phyloP scores from a whole-genome alignment of 2,113 vertebrate genomes.

The Crotalus viridis region DNA sequence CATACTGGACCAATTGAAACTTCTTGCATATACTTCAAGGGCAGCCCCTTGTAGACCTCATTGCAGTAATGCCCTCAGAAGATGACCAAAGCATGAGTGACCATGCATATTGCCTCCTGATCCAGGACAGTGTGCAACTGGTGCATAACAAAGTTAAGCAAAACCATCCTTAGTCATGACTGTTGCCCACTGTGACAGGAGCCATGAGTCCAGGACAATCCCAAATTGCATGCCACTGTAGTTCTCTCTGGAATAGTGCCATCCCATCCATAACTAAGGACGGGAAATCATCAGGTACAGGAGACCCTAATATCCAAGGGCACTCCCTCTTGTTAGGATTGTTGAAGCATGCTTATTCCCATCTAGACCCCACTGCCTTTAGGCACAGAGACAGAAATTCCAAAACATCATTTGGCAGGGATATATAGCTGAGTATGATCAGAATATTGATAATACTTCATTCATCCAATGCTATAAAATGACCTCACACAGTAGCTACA shows the following conservation, averaged over 20 bases:
- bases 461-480: not conserved
- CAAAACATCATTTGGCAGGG: not conserved
- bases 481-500: not conserved
- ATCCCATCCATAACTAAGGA: not conserved
- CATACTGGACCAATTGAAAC: not conserved
- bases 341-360: not conserved
- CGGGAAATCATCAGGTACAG: not conserved
- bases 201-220: not conserved
- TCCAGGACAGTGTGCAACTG: not conserved
- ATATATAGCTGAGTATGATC: not conserved
- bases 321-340: not conserved
- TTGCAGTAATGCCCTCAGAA: not conserved
- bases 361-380: not conserved
- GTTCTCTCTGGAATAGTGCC: not conserved
- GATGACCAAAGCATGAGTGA: not conserved
- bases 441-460: not conserved
- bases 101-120: not conserved
- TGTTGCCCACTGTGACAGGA: not conserved
- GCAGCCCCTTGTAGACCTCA: not conserved
- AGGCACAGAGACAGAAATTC: not conserved
- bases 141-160: not conserved
- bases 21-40: not conserved
- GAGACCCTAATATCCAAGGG: not conserved
- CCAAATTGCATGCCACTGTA: not conserved
- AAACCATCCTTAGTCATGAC: not conserved